These are phyloP conservation scores for Unio delphinus DNA, from an alignment of 2,888 invertebrate genomes.

Conservation along the genomic window DNA sequence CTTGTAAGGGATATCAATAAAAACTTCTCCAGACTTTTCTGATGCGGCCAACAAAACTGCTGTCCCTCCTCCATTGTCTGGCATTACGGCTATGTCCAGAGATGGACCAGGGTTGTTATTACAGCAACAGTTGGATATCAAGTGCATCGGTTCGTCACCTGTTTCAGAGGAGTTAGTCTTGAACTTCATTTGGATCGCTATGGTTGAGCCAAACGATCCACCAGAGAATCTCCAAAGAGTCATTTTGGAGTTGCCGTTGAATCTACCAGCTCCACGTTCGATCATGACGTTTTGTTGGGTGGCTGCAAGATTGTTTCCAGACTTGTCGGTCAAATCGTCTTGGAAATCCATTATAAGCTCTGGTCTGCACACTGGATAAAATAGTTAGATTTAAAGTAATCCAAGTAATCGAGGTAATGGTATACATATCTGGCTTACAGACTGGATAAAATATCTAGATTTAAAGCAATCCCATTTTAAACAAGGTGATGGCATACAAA, in stretches of 20 bases:
- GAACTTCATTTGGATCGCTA: slow-evolving; percentile 37
- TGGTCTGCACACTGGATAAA: slow-evolving; percentile 25
- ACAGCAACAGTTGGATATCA: slow-evolving; percentile 44
- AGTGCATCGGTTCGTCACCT: slow-evolving; percentile 26
- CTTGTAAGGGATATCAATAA: slow-evolving; percentile 25
- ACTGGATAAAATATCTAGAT: too few relatives aligned
- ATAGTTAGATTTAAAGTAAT: too few relatives aligned
- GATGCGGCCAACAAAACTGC: slow-evolving; percentile 27
- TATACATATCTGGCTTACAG: too few relatives aligned
- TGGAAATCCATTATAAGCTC: slow-evolving; percentile 36
- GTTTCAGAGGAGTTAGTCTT: slow-evolving; percentile 16
- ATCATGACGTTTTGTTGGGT: slow-evolving; percentile 31
- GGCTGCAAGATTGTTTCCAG: slow-evolving; percentile 31
- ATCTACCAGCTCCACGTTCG: slow-evolving; percentile 29
- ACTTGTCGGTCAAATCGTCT: slow-evolving; percentile 27
- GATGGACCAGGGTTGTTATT: slow-evolving; percentile 25
- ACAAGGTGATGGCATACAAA: too few relatives aligned
- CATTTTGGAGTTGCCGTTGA: slow-evolving; percentile 29
- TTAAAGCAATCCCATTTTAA: too few relatives aligned
- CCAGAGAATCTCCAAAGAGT: slow-evolving; percentile 44
- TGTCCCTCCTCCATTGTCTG: slow-evolving; percentile 23
- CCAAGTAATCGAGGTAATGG: too few relatives aligned
- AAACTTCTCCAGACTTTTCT: slow-evolving; percentile 26
- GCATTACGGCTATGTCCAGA: slow-evolving; percentile 32
- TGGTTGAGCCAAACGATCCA: slow-evolving; percentile 31